Evolutionary conservation across 2,888 invertebrate species (phyloP).

Genomic region (Dryomyza anilis): DNA sequence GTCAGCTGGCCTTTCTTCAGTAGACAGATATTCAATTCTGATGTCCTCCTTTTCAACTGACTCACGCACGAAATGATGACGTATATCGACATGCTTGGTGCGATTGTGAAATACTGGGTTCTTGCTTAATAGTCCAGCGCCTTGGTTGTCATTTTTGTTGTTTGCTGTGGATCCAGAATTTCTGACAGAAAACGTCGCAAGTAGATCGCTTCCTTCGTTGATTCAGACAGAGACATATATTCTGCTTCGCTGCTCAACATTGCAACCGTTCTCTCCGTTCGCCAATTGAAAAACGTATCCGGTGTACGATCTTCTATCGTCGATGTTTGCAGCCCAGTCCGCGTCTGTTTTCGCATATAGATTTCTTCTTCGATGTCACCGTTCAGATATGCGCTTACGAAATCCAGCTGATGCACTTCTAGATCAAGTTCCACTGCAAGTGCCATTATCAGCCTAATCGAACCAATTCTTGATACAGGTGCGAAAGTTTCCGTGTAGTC

Average conservation of each 20-base stretch:
- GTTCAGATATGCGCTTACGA: conserved; percentile 38
- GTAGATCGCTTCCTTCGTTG: conserved; percentile 23
- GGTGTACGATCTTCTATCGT: conserved; percentile 28
- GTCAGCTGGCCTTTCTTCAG: conserved; percentile 24
- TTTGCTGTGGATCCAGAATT: conserved; percentile 6
- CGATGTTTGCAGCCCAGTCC: conserved; percentile 25
- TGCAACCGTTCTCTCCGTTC: conserved; percentile 15
- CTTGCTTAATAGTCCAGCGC: conserved; percentile 14
- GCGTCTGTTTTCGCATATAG: conserved; percentile 32
- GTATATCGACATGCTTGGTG: conserved; percentile 10
- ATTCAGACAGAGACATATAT: background rate
- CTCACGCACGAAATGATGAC: conserved; percentile 3
- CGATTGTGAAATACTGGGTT: conserved; percentile 5
- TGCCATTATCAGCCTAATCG: conserved; percentile 36
- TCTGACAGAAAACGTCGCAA: conserved; percentile 15
- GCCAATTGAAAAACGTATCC: conserved; percentile 23
- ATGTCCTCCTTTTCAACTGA: conserved; percentile 8
- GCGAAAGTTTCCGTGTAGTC: conserved; percentile 40
- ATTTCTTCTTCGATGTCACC: conserved; percentile 36
- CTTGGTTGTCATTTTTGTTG: conserved; percentile 25
- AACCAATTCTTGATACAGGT: conserved; percentile 38
- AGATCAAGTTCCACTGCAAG: conserved; percentile 33
- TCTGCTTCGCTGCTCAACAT: background rate
- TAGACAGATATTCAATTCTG: conserved; percentile 20
- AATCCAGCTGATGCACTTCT: conserved; percentile 35